Percentiles rank a stretch among this genome's conserved stretches.
Conservation (phyloP, 2,113 vertebrate species). For the Tupaia chinensis region DNA sequence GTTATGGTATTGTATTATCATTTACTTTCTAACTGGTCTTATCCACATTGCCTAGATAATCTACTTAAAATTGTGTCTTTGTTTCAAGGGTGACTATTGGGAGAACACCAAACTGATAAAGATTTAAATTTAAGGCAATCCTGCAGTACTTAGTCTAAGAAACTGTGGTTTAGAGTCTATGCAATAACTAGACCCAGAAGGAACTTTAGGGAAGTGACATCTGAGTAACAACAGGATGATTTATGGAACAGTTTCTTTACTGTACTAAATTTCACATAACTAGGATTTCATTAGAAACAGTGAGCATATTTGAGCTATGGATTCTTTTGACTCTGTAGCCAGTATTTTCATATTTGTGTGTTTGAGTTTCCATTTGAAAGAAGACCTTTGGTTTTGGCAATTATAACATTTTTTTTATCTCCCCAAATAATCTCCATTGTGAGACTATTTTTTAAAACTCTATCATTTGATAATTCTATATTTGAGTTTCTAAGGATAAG, state of each 20-base stretch:
- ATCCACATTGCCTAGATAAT: neutral
- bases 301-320: neutral
- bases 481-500: neutral
- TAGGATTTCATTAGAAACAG: neutral
- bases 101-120: neutral
- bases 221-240: neutral
- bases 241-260: neutral
- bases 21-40: neutral
- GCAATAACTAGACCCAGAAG: no score
- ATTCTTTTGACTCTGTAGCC: neutral
- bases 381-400: neutral
- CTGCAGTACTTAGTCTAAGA: neutral
- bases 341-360: neutral
- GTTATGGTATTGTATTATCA: neutral
- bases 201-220: neutral
- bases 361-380: neutral
- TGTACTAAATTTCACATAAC: neutral
- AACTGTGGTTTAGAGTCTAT: neutral
- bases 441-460: neutral
- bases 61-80: no score
- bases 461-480: neutral
- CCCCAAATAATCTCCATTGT: neutral
- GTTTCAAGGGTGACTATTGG: neutral
- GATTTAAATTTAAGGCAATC: neutral
- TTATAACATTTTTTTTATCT: neutral